Base-by-base conservation (phyloP, 2,113 vertebrate genomes). In the Semicossyphus pulcher region DNA sequence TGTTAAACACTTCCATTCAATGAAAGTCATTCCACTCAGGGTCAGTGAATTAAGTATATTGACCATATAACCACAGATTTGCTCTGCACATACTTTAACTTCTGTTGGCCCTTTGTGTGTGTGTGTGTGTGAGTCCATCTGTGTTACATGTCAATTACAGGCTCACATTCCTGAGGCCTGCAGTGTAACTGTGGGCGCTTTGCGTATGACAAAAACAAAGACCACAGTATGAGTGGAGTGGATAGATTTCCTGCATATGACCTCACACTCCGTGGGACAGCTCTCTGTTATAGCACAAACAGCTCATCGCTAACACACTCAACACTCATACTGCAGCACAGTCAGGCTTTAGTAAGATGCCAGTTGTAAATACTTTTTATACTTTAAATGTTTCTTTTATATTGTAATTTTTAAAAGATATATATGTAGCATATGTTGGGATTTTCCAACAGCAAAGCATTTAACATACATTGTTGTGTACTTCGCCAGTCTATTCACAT, bases 151-250 rank as follows among this genome's bases (percentile, higher is more conserved):
- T 63, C 28, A 61, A 61, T 63, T 60, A 32, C 59, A 73, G 69
- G 45, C 66, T 52, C 11, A 28, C 81, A 87, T 90, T 88, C 83
- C 79, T 73, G 60, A 66, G 61, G 70, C 31, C 58, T 56, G 16
- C 31, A 12, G 36, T 60, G 39, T 21, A 48, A 49, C 80, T 44
- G 79, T 54, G 75, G 60, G 64, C 15, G 57, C 8, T 57, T 25
- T 54, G 49, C 20, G 11, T 49, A 34, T 67, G 52, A 62, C 51
- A 73, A 41, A 84, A 81, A 87, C 87, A 92, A 90, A 86, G 89
- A 60, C 47, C 4, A 5, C 78, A 86, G 77, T 88, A 57, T 88
- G 59, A 76, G 58, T 25, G 68, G 56, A 64, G 62, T 12, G 63
- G 34, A 79, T 56, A 65, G 75, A 80, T 68, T 84, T 71, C 44